phyloP scores from a whole-genome alignment of 2,888 invertebrate species.

The Mellilla xanthometata region DNA sequence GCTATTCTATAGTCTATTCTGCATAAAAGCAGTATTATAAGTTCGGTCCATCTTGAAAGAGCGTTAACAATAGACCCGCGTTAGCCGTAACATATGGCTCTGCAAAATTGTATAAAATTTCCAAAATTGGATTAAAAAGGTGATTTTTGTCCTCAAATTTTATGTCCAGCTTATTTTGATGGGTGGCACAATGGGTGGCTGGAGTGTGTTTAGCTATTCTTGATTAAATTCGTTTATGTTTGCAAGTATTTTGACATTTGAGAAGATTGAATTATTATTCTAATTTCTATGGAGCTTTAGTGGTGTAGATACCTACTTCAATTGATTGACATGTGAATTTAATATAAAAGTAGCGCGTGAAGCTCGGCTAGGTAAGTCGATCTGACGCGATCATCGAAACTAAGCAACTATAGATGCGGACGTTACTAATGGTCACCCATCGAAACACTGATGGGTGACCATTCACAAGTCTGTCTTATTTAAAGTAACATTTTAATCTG shows the following conservation, averaged over 20 bases:
- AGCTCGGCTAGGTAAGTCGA: no score
- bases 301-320: no score
- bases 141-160: conserved; percentile 51
- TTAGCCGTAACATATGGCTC: conserved; percentile 61
- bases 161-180: conserved; percentile 60
- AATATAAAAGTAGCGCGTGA: no score
- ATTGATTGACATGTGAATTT: conserved; percentile 17
- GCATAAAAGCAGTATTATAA: conserved; percentile 36
- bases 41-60: conserved; percentile 56
- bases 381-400: no score
- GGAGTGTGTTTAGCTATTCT: conserved; percentile 49
- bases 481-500: no score
- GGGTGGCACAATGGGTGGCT: conserved; percentile 47
- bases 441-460: no score
- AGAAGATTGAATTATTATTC: conserved; percentile 7
- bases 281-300: conserved; percentile 2
- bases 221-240: conserved; percentile 51
- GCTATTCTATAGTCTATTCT: no score
- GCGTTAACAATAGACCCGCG: conserved; percentile 60
- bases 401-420: no score
- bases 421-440: no score
- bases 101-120: conserved; percentile 48
- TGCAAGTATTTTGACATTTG: conserved; percentile 56
- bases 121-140: conserved; percentile 73
- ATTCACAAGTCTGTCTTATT: no score